Evolutionary conservation across 2,888 invertebrate species (phyloP).

Genomic region (Allacma fusca): DNA sequence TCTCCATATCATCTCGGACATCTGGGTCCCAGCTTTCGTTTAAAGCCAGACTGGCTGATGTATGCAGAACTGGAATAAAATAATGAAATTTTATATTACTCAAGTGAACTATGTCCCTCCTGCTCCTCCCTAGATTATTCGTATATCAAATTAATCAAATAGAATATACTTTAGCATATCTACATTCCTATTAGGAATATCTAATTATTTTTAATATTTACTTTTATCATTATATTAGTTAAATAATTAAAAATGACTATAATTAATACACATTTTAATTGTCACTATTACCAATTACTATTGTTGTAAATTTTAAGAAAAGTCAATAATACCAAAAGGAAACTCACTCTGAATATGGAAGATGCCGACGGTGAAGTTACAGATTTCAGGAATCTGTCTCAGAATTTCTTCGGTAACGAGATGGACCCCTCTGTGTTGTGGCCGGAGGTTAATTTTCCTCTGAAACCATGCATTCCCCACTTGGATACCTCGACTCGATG

Average conservation of each 20-base stretch:
- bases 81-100: not conserved
- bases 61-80: constrained; percentile 87
- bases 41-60: constrained; percentile 94
- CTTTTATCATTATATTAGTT: no score
- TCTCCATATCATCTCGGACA: constrained; percentile 94
- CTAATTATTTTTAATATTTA: no score
- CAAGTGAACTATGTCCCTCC: not conserved
- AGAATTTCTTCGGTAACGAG: constrained; percentile 96
- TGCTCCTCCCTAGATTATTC: not conserved
- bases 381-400: constrained; percentile 91
- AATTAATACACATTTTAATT: no score
- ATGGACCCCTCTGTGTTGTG: constrained; percentile 91
- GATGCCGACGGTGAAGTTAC: constrained; percentile 92
- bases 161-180: no score
- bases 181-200: no score
- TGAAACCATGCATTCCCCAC: constrained; percentile 98
- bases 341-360: constrained; percentile 96
- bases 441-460: constrained; percentile 93
- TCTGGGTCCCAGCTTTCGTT: constrained; percentile 97
- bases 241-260: no score
- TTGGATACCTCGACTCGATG: constrained; percentile 85
- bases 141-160: no score
- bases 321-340: not conserved
- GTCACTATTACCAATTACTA: no score
- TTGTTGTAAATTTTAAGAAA: constrained; percentile 25